phyloP scores from a whole-genome alignment of 2,888 invertebrate species.

The Agrotis segetum region DNA sequence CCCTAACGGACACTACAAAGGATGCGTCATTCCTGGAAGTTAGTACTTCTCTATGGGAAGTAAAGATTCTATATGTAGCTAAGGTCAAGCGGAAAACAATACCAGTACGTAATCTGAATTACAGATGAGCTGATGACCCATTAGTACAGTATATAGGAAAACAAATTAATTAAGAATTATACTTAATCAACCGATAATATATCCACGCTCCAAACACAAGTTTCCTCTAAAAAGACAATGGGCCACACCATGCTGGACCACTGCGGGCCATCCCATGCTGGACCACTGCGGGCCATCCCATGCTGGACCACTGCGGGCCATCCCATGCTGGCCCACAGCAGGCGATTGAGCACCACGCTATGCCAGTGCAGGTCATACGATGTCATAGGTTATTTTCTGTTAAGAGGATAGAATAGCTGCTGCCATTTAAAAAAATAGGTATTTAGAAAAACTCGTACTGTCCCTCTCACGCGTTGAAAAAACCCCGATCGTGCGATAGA shows the following conservation, averaged over 20 bases:
- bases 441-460: too few relatives aligned
- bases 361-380: background rate
- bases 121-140: constrained; percentile 17
- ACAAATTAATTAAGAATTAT: background rate
- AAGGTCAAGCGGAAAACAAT: constrained; percentile 45
- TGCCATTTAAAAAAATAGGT: too few relatives aligned
- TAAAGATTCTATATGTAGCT: constrained; percentile 31
- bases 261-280: background rate
- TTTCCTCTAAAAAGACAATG: background rate
- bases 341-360: background rate
- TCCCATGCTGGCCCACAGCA: background rate
- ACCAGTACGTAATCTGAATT: constrained; percentile 24
- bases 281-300: background rate
- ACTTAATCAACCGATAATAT: background rate
- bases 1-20: background rate
- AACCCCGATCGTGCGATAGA: too few relatives aligned
- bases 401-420: too few relatives aligned
- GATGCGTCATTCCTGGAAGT: constrained; percentile 18
- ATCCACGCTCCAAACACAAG: too few relatives aligned
- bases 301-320: background rate
- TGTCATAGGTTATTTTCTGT: constrained; percentile 15
- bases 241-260: background rate
- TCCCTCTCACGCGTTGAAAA: too few relatives aligned
- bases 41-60: constrained; percentile 15
- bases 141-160: constrained; percentile 8